Base-by-base conservation (phyloP, 2,888 invertebrate genomes). In the Choreutis nemorana region DNA sequence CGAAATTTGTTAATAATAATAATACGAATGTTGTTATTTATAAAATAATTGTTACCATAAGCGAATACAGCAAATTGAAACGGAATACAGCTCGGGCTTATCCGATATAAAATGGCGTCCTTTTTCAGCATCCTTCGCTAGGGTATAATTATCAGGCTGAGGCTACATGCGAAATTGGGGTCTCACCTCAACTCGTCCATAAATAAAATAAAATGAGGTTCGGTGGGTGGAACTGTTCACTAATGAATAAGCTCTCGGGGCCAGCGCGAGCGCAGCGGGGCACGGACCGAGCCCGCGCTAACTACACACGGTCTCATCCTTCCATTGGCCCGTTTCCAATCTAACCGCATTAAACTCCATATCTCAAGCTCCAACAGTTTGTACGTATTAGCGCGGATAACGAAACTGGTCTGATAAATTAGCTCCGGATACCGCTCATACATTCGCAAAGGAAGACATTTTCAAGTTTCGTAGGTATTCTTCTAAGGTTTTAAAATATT, bases 91-190 rank as follows among this genome's bases (percentile, higher is more conserved):
- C 30, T 27, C 36, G 48, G 54, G 57, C 52, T 55, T 61, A 59
- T 63, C 57, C 45, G 58, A 67, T 65, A 61, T 60, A 68, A 71
- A 65, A 70, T 62, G 63, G 66, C 63, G 62, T 66, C 64, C 57
- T 63, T 67, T 67, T 68, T 67, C 61, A 71, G 59, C 44, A n/a
- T n/a, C n/a, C 50, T 42, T 45, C 44, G 63, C 71, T 67, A 71
- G 67, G 53, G 66, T 75, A 73, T 77, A 75, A 78, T 75, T 78
- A 77, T 71, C 60, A 56, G 62, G 66, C 61, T 61, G 60, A 52
- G 65, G 61, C 68, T 64, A n/a, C 59, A 75, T 72, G 78, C 78
- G 62, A 78, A 77, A 78, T 78, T 77, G 71, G 78, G 73, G 77
- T 77, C 72, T 75, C 75, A 75, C 75, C 75, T 75, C 71, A 60